Conservation (phyloP, 2,797 vertebrate genomes). For the Artibeus lituratus region DNA sequence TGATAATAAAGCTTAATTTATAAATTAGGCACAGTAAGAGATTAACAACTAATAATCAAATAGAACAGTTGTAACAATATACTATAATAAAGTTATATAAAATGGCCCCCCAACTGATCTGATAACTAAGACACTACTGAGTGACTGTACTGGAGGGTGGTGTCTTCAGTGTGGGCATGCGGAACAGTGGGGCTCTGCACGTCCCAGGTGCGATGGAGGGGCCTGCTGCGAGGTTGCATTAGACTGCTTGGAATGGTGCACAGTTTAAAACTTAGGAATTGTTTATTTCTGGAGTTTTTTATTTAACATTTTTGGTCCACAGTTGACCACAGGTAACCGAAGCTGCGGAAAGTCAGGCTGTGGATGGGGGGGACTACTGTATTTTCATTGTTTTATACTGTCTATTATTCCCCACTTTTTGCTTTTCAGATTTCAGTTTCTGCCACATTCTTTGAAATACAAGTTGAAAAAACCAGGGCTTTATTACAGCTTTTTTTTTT, state of each 20-base stretch:
- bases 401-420: neutral
- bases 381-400: neutral
- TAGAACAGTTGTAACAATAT: neutral
- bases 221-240: fast-evolving
- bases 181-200: neutral
- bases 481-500: neutral
- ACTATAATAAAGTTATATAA: neutral
- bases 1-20: neutral
- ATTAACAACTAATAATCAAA: neutral
- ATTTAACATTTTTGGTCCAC: neutral
- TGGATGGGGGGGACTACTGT: neutral
- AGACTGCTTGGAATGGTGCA: neutral
- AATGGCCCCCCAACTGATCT: neutral
- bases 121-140: neutral
- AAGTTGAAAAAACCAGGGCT: neutral
- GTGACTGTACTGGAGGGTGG: neutral
- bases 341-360: neutral
- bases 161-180: too few species aligned
- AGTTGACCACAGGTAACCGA: neutral
- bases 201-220: neutral
- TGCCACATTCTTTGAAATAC: neutral
- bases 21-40: neutral
- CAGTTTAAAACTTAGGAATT: neutral
- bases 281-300: neutral
- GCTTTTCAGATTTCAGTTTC: slow-evolving; percentile 12